A percentile compares a stretch with the other conserved stretches of the same genome.
Conservation (phyloP, 1,140 invertebrate genomes). For the Oryzaephilus surinamensis region DNA sequence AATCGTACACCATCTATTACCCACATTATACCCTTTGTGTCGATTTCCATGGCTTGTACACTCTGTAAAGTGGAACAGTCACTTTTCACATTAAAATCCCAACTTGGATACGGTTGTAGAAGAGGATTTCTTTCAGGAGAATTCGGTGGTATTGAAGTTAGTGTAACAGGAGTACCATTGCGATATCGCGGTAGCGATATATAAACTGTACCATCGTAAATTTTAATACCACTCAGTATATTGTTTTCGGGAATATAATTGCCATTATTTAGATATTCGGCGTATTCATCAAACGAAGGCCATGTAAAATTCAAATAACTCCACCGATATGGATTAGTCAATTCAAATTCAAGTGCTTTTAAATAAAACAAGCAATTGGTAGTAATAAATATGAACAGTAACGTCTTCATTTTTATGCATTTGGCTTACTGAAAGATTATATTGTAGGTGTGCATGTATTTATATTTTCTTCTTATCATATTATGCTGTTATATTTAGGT, state of each 20-base stretch:
- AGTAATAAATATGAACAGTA: too few species aligned
- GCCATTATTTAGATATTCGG: conserved; percentile 19
- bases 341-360: too few species aligned
- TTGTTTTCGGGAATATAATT: conserved; percentile 36
- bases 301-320: conserved; percentile 36
- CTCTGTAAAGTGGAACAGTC: conserved; percentile 54
- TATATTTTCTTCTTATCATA: too few species aligned
- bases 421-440: too few species aligned
- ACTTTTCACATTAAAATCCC: conserved; percentile 50
- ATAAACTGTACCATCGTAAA: conserved; percentile 35
- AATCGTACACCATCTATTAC: conserved; percentile 54
- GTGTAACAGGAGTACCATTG: conserved; percentile 37
- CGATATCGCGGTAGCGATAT: conserved; percentile 36
- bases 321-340: conserved; percentile 34
- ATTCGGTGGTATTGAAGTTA: conserved; percentile 12
- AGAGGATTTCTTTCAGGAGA: conserved; percentile 36
- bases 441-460: too few species aligned
- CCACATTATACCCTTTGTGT: conserved; percentile 57
- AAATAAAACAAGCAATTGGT: too few species aligned
- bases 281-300: conserved; percentile 25
- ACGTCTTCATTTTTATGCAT: too few species aligned
- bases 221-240: conserved; percentile 34
- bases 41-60: conserved; percentile 60
- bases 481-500: too few species aligned
- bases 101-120: conserved; percentile 54